phyloP scores from a whole-genome alignment of 2,888 invertebrate species.

The Leucophora obtusa region DNA sequence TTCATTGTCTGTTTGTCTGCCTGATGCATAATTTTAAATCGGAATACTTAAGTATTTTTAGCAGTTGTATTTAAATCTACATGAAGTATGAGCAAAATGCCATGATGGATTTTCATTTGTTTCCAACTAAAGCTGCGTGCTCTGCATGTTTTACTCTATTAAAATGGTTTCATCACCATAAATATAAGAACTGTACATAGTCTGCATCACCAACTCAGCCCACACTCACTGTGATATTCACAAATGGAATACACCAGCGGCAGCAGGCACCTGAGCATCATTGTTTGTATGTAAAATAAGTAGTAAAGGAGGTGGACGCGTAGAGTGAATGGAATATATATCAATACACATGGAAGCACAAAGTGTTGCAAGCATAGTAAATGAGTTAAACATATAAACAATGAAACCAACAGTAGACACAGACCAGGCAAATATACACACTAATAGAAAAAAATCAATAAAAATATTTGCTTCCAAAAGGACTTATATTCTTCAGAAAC shows the following conservation, averaged over 20 bases:
- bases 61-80: conserved; percentile 55
- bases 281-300: background rate
- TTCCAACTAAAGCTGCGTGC: conserved; percentile 54
- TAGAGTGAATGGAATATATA: background rate
- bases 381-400: conserved; percentile 40
- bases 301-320: too few relatives aligned
- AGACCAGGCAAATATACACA: conserved; percentile 20
- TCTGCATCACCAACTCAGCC: conserved; percentile 4
- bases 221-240: background rate
- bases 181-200: conserved; percentile 25
- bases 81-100: conserved; percentile 51
- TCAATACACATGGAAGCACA: conserved; percentile 22
- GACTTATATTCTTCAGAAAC: too few relatives aligned
- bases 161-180: conserved; percentile 36
- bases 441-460: too few relatives aligned
- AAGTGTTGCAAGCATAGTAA: conserved; percentile 51
- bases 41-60: conserved; percentile 53
- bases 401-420: conserved; percentile 11
- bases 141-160: conserved; percentile 40
- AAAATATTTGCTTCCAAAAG: too few relatives aligned
- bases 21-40: conserved; percentile 52
- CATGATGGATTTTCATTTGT: conserved; percentile 63
- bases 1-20: background rate
- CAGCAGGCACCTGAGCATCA: conserved; percentile 39
- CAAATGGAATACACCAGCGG: background rate